Base-by-base conservation (phyloP, 2,888 invertebrate species). In the Lycia hirtaria region DNA sequence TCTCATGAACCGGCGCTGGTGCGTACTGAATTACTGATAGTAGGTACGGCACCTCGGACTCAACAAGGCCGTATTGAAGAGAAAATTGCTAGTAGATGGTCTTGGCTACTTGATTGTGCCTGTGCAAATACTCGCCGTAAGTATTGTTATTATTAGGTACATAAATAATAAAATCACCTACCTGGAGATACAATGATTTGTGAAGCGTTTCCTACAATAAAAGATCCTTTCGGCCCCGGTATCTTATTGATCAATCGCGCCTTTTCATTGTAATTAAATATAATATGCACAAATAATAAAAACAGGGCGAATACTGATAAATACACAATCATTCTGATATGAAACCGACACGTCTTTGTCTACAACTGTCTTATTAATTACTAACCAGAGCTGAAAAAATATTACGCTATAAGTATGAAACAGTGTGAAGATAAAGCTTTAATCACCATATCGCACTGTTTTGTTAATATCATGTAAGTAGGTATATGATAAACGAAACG, bases 131-230 rank as follows among this genome's bases (percentile, higher is more conserved):
- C n/a, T n/a, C n/a, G n/a, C n/a, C n/a, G n/a, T n/a, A n/a, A n/a
- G n/a, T n/a, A n/a, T n/a, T n/a, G n/a, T n/a, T n/a, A n/a, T n/a
- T n/a, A n/a, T n/a, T n/a, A n/a, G n/a, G n/a, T n/a, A n/a, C n/a
- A n/a, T 32, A 32, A 4, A 9, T 26, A 9, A 35, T 17, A 3
- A 19, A 37, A 2, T 37, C 19, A 19, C 33, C 58, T 70, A 81
- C 82, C 80, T 69, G 82, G 61, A 22, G 75, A 62, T 26, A 67
- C 64, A 7, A 76, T 60, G 10, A 76, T 35, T 41, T 72, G 69
- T 26, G 72, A 65, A 17, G 65, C 70, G 66, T 81, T 78, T 19
- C 82, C 80, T 40, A 81, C 4, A 2, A 82, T 70, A 50, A 81
- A 81, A 4, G 63, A 30, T 41, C 69, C 63, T 52, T 66, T 72